Conservation (phyloP, 1,140 invertebrate species). For the Oscheius sp. region DNA sequence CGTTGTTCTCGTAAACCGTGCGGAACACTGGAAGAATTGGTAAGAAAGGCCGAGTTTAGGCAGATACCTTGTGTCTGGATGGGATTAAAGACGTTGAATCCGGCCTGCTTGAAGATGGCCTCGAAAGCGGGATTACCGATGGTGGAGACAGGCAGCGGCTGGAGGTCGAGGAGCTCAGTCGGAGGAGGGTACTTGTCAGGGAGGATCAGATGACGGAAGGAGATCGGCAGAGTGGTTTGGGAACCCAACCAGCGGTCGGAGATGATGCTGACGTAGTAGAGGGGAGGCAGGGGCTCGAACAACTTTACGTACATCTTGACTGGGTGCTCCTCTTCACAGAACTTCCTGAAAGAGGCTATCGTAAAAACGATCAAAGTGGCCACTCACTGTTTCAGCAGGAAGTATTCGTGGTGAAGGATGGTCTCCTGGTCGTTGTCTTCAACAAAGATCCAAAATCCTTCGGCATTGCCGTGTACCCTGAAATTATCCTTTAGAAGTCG, state of each 20-base stretch:
- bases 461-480: constrained; percentile 80
- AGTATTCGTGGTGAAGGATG: constrained; percentile 94
- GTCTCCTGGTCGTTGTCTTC: constrained; percentile 93
- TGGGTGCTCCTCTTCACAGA: constrained; percentile 86
- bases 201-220: constrained; percentile 91
- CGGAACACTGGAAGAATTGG: constrained; percentile 77
- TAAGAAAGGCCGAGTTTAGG: not conserved
- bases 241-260: constrained; percentile 70
- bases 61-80: constrained; percentile 88
- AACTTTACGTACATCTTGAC: constrained; percentile 98
- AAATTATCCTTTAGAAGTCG: not conserved
- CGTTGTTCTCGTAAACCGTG: constrained; percentile 94
- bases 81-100: constrained; percentile 90
- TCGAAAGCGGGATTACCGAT: constrained; percentile 80
- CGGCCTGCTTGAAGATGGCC: constrained; percentile 75
- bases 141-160: constrained; percentile 81
- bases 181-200: constrained; percentile 97
- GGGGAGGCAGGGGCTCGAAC: constrained; percentile 94
- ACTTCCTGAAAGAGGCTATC: constrained; percentile 70
- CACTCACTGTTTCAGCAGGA: constrained; percentile 79
- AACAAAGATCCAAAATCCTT: constrained; percentile 98
- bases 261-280: constrained; percentile 83
- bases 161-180: constrained; percentile 93
- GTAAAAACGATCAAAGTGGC: not conserved
- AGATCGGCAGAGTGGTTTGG: constrained; percentile 93